Evolutionary conservation across 2,797 vertebrate species (phyloP), one percentile per base, ranked within the genome.

Genomic region (Corythornis leucogaster): DNA sequence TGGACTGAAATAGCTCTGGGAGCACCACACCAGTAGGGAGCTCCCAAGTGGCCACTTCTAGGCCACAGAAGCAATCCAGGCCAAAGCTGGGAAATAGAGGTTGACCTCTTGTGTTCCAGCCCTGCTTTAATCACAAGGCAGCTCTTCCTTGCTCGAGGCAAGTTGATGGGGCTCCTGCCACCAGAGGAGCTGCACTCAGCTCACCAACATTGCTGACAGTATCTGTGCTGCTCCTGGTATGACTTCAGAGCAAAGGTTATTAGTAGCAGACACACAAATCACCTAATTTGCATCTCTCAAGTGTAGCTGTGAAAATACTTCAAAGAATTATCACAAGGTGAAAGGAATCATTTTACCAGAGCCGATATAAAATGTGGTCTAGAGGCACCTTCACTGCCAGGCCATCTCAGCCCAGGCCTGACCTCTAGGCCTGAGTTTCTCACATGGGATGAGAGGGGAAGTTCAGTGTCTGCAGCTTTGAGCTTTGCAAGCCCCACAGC

Each of bases 391-490:
- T 93, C 2, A 0, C 45, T 91, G 80, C 66, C 74, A 78, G 87
- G 66, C 62, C 46, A 75, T 26, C 38, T 87, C 77, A 81, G 74
- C 48, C 67, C 63, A 92, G 48, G 48, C 79, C 73, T 80, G 58
- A 95, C 79, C 81, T 59, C 35, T 50, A 89, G 76, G 76, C 17
- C 51, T 63, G n/a, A 64, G 13, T 66, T 91, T 83, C 79, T 87
- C 8, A 0, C 28, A 66, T 12, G 14, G 86, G 8, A 43, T 6
- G 17, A 87, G 46, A 75, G 21, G 14, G 42, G 31, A 75, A 83
- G 50, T 14, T 85, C 40, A 66, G 16, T 25, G 22, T 25, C 62
- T 69, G 43, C 31, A 79, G 43, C 58, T 57, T 15, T 2, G 3
- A 66, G 54, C 24, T 78, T 59, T 69, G 50, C 42, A 1, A 87